A percentile compares a stretch with the other conserved stretches of the same genome.
phyloP scores from a whole-genome alignment of 2,797 vertebrate genomes.

The Graptemys geographica region DNA sequence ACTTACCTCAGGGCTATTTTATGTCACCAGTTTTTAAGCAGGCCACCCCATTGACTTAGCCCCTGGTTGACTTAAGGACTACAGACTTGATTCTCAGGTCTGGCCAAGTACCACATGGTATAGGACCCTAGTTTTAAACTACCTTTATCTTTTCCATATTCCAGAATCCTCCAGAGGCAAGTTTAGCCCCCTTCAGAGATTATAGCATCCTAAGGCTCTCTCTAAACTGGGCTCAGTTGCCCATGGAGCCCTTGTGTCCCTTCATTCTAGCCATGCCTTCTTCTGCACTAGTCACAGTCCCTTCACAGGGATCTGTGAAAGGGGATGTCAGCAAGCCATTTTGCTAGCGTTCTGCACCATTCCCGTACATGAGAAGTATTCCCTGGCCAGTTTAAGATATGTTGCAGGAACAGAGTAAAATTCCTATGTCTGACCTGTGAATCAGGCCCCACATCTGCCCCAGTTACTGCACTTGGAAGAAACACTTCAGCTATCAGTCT shows the following conservation, averaged over 20 bases:
- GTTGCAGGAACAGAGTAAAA: not conserved
- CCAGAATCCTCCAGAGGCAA: not conserved
- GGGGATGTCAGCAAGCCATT: no score
- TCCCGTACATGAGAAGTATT: not conserved
- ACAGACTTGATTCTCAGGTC: not conserved
- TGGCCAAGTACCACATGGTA: not conserved
- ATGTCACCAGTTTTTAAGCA: not conserved
- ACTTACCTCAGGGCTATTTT: not conserved
- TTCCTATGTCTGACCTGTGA: fast-evolving
- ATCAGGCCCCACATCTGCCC: not conserved
- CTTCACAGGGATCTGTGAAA: no score
- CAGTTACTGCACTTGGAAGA: not conserved
- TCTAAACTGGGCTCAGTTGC: not conserved
- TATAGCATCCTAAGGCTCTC: not conserved
- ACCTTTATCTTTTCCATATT: not conserved
- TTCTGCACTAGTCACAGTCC: not conserved
- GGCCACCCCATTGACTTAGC: not conserved
- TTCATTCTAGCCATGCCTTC: not conserved
- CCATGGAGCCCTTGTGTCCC: not conserved
- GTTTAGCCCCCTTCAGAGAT: not conserved
- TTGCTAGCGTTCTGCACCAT: no score
- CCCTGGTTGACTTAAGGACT: not conserved
- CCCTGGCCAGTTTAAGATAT: not conserved
- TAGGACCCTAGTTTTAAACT: not conserved
- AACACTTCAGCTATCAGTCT: not conserved